Conservation (phyloP, 2,888 invertebrate species). For the Acrocyrtus sp. region DNA sequence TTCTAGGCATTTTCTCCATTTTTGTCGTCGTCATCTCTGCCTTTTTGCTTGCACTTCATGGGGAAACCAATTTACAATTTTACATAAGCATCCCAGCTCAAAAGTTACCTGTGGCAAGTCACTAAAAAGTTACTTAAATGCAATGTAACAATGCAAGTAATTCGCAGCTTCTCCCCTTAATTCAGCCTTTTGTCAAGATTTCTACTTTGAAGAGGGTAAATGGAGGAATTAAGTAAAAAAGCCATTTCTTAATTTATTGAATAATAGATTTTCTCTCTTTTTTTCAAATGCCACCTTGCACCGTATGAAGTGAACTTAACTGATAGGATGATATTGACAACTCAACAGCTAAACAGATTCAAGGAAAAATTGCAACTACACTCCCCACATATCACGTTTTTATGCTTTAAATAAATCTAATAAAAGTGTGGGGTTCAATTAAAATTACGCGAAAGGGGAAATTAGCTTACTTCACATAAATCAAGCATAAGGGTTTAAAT, state of each 20-base stretch:
- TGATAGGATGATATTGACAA: conserved; percentile 39
- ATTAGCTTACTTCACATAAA: conserved; percentile 14
- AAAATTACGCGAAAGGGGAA: conserved; percentile 14
- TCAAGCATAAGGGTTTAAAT: background rate
- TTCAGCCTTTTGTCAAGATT: too few relatives aligned
- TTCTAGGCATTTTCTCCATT: background rate
- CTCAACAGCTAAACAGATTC: background rate
- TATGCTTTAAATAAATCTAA: background rate
- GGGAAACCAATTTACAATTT: background rate
- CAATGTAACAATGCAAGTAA: background rate
- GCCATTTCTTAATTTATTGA: background rate
- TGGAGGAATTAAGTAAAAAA: background rate
- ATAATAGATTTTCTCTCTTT: conserved; percentile 36
- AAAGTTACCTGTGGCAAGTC: too few relatives aligned
- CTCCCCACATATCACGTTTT: conserved; percentile 40
- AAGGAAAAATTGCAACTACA: conserved; percentile 17
- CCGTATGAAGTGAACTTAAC: background rate
- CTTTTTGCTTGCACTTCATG: background rate
- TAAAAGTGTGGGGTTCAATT: conserved; percentile 35
- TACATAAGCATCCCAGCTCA: background rate
- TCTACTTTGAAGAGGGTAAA: too few relatives aligned
- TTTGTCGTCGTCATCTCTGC: too few relatives aligned
- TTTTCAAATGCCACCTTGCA: conserved; percentile 16
- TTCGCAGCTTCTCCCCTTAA: too few relatives aligned
- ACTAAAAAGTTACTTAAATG: too few relatives aligned